Evolutionary conservation across 2,888 invertebrate species (phyloP).

Genomic region (Drosophila tripunctata): DNA sequence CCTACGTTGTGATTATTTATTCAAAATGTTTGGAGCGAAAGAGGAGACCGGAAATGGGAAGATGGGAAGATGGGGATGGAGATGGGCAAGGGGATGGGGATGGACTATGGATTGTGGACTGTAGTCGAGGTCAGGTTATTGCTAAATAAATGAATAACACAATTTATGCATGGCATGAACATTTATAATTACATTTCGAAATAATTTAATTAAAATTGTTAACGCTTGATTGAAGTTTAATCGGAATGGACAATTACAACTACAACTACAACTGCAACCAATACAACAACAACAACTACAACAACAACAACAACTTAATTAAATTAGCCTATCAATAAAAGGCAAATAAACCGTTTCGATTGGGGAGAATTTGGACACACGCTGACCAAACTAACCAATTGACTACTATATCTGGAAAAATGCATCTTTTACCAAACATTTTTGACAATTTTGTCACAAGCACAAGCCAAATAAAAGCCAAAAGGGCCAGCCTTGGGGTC

Average conservation of each 20-base stretch:
- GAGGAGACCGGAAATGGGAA: not conserved
- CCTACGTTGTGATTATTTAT: slow-evolving; percentile 77
- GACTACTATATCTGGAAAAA: slow-evolving; percentile 56
- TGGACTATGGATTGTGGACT: not conserved
- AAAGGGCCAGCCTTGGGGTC: no score
- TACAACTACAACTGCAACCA: slow-evolving; percentile 12
- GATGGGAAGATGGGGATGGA: not conserved
- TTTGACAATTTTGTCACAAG: slow-evolving; percentile 55
- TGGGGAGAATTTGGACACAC: slow-evolving; percentile 34
- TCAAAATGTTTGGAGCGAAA: slow-evolving; percentile 59
- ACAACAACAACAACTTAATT: slow-evolving; percentile 56
- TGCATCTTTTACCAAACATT: slow-evolving; percentile 50
- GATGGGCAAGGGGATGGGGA: not conserved
- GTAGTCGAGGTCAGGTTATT: slow-evolving; percentile 13
- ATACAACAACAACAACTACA: slow-evolving; percentile 7
- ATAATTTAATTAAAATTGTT: slow-evolving; percentile 81
- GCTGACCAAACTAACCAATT: slow-evolving; percentile 62
- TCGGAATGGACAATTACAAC: slow-evolving; percentile 51
- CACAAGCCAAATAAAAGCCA: slow-evolving; percentile 47
- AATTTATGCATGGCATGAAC: slow-evolving; percentile 75
- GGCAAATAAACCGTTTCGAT: not conserved
- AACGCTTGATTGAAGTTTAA: slow-evolving; percentile 81
- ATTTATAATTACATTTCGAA: slow-evolving; percentile 81
- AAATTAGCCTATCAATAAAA: slow-evolving; percentile 62
- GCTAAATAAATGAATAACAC: slow-evolving; percentile 75